phyloP scores from a whole-genome alignment of 2,888 invertebrate genomes.

The Cacoxenus indagator region DNA sequence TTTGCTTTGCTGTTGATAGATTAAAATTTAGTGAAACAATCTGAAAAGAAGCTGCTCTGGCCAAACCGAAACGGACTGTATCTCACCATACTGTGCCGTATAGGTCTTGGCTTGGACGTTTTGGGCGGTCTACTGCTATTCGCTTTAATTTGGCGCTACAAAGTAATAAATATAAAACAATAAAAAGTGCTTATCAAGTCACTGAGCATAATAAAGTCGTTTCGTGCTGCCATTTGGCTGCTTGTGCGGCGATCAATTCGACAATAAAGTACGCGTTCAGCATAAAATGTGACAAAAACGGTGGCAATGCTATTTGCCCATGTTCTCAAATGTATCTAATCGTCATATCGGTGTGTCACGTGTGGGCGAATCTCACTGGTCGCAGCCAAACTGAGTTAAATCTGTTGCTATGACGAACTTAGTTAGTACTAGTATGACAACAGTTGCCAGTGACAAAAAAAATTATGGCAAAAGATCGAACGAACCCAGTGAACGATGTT shows the following conservation, averaged over 20 bases:
- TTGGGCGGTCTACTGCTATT: not conserved
- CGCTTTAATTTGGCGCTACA: not conserved
- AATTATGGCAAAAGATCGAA: too few species aligned
- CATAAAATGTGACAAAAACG: not conserved
- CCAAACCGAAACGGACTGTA: too few species aligned
- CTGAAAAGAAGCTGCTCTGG: not conserved
- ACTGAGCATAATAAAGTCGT: slow-evolving; percentile 1
- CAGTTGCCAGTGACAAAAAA: too few species aligned
- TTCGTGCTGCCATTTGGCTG: not conserved
- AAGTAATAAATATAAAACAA: slow-evolving; percentile 3
- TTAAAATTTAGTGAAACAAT: slow-evolving; percentile 6
- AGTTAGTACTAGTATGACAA: too few species aligned
- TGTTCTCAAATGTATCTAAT: not conserved
- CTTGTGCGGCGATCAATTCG: not conserved
- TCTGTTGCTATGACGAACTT: too few species aligned
- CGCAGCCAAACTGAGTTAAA: not conserved
- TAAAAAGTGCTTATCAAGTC: slow-evolving; percentile 9
- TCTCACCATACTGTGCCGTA: too few species aligned
- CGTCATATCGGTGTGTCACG: not conserved
- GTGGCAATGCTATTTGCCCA: slow-evolving; percentile 6
- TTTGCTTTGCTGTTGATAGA: slow-evolving; percentile 3
- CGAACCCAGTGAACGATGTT: too few species aligned
- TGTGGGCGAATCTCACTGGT: not conserved
- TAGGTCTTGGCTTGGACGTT: too few species aligned
- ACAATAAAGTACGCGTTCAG: not conserved